A percentile compares a stretch with the other conserved stretches of the same genome.
Evolutionary conservation across 2,888 invertebrate species (phyloP).

Genomic region (Buathra laborator): DNA sequence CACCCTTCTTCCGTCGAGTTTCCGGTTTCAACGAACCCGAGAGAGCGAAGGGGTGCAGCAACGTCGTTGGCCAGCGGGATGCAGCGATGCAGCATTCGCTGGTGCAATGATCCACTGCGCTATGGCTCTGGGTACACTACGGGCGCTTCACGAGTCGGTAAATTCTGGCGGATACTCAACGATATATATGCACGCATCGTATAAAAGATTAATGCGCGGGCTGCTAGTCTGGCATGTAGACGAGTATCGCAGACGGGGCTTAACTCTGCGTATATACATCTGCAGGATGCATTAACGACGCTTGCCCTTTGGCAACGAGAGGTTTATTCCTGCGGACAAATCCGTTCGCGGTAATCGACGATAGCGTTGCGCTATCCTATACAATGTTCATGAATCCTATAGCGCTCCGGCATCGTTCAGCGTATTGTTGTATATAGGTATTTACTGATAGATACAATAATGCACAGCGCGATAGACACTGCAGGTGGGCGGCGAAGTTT

Average conservation of each 20-base stretch:
- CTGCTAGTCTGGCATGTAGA: neutral
- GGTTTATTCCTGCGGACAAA: slow-evolving; percentile 35
- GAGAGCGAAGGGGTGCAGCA: neutral
- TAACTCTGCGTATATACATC: slow-evolving; percentile 9
- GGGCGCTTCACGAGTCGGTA: neutral
- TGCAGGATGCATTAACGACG: slow-evolving; percentile 47
- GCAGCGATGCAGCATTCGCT: neutral
- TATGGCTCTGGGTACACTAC: neutral
- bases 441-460: slow-evolving; percentile 9
- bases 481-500: neutral
- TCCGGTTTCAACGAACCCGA: slow-evolving; percentile 19
- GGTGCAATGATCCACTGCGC: neutral
- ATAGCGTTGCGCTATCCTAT: neutral
- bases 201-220: slow-evolving; percentile 24
- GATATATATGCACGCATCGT: slow-evolving; percentile 18
- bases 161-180: slow-evolving; percentile 2
- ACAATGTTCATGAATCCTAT: slow-evolving; percentile 21
- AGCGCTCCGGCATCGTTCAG: neutral
- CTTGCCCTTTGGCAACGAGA: slow-evolving; percentile 45
- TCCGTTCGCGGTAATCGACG: neutral
- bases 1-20: slow-evolving; percentile 7
- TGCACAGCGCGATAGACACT: neutral
- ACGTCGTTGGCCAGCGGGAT: neutral
- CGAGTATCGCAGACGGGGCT: neutral
- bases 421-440: neutral